These are phyloP conservation scores for Ceratothoa steindachneri DNA, from an alignment of 2,888 invertebrate species.

Conservation along the genomic window DNA sequence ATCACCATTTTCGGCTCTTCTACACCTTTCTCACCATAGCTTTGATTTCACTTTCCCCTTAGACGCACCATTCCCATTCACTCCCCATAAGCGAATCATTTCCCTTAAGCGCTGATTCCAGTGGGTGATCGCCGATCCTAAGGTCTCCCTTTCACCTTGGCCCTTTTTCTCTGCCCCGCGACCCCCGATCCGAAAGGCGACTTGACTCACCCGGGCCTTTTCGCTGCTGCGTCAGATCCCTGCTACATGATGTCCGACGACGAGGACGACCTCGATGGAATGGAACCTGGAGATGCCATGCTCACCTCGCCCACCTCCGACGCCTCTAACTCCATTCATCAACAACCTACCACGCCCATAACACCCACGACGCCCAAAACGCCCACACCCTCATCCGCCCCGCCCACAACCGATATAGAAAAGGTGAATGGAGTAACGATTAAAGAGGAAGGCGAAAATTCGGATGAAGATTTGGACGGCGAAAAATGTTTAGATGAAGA, in stretches of 20 bases:
- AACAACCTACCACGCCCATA: constrained; percentile 14
- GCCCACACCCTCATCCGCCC: constrained; percentile 27
- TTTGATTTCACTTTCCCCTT: too few species aligned
- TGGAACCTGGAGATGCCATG: constrained; percentile 32
- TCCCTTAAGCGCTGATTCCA: too few species aligned
- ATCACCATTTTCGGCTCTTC: too few species aligned
- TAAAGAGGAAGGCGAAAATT: constrained; percentile 38
- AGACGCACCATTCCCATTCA: too few species aligned
- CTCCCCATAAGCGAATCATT: too few species aligned
- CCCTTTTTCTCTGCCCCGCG: too few species aligned
- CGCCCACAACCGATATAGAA: constrained; percentile 40
- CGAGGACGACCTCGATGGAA: constrained; percentile 34
- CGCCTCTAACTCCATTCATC: constrained; percentile 6
- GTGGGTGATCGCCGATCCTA: too few species aligned
- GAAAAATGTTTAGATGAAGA: constrained; percentile 34
- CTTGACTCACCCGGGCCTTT: too few species aligned
- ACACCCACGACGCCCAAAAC: constrained; percentile 34
- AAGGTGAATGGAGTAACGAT: constrained; percentile 27
- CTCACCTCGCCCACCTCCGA: constrained; percentile 33
- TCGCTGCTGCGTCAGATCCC: constrained; percentile 22
- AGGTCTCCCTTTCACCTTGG: too few species aligned
- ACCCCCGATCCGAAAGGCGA: too few species aligned
- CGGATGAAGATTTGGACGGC: constrained; percentile 35
- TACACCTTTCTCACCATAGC: too few species aligned
- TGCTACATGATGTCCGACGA: constrained; percentile 42